A percentile compares a stretch with the other conserved stretches of the same genome.
These are phyloP conservation scores for Pachymerium ferrugineum DNA, from an alignment of 2,888 invertebrate genomes.

Conservation along the genomic window DNA sequence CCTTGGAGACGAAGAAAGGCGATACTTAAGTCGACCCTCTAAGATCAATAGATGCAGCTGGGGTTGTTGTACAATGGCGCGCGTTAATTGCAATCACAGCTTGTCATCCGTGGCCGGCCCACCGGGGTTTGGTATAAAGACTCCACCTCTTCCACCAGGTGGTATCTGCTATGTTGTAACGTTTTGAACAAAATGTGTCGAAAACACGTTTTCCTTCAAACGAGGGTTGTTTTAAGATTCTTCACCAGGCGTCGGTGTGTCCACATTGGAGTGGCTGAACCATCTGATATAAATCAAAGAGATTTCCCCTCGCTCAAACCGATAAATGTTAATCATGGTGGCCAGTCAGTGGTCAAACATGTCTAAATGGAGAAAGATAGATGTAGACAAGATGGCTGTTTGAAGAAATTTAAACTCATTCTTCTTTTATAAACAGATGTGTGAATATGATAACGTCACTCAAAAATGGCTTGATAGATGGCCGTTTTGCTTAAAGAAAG, in stretches of 20 bases:
- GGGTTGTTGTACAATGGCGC: constrained; percentile 16
- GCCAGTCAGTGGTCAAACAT: not conserved
- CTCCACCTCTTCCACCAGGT: too few relatives aligned
- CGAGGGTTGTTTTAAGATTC: not conserved
- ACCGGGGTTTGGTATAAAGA: constrained; percentile 4
- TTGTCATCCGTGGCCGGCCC: constrained; percentile 25
- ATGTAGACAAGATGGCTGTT: not conserved
- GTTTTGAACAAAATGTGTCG: not conserved
- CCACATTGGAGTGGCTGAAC: not conserved
- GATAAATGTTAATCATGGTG: not conserved
- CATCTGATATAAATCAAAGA: constrained; percentile 18
- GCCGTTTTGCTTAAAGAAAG: not conserved
- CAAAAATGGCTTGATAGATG: not conserved
- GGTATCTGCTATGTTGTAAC: not conserved
- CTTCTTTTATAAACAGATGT: not conserved
- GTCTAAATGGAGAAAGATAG: not conserved
- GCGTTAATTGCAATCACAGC: constrained; percentile 27
- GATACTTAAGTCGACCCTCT: too few relatives aligned
- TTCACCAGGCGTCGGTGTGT: not conserved
- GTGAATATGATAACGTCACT: not conserved
- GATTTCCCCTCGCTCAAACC: not conserved
- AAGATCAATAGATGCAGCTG: constrained; percentile 23
- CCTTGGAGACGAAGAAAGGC: not conserved
- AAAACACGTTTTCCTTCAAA: not conserved
- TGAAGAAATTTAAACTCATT: not conserved